Conservation (phyloP, 2,113 vertebrate genomes). For the Gyps fulvus region DNA sequence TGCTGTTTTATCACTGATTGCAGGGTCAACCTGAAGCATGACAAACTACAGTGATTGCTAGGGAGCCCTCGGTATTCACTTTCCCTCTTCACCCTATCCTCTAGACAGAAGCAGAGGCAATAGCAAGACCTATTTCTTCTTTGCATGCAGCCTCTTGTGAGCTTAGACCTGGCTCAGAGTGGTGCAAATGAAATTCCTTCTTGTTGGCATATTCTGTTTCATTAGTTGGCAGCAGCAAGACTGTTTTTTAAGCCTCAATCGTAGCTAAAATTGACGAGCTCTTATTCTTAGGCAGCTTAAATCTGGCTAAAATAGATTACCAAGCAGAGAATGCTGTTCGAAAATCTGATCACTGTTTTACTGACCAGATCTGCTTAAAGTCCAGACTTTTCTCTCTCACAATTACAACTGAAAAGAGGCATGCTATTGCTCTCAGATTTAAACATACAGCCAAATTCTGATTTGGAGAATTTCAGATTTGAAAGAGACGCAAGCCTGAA, state of each 20-base stretch:
- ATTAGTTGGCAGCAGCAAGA: neutral
- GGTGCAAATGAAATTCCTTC: neutral
- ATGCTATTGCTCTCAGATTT: neutral
- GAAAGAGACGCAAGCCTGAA: neutral
- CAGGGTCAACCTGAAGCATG: neutral
- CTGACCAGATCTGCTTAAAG: neutral
- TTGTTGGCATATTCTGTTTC: neutral
- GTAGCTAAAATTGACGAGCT: neutral
- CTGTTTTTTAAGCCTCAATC: constrained; percentile 14
- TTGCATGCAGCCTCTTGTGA: neutral
- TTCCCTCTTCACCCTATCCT: neutral
- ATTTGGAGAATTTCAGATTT: neutral
- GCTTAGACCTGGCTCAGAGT: neutral
- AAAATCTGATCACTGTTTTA: neutral
- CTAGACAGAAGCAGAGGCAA: neutral
- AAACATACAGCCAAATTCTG: neutral
- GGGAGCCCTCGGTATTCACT: neutral
- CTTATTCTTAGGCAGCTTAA: constrained; percentile 16
- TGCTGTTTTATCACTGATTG: neutral
- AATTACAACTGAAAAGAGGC: neutral
- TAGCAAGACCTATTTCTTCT: neutral
- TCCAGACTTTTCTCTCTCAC: neutral
- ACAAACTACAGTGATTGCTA: neutral
- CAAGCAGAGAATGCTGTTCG: neutral
- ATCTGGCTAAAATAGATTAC: constrained; percentile 9